Evolutionary conservation across 2,888 invertebrate genomes (phyloP), one percentile per base, ranked within the genome.

Genomic region (Melipona beecheii): DNA sequence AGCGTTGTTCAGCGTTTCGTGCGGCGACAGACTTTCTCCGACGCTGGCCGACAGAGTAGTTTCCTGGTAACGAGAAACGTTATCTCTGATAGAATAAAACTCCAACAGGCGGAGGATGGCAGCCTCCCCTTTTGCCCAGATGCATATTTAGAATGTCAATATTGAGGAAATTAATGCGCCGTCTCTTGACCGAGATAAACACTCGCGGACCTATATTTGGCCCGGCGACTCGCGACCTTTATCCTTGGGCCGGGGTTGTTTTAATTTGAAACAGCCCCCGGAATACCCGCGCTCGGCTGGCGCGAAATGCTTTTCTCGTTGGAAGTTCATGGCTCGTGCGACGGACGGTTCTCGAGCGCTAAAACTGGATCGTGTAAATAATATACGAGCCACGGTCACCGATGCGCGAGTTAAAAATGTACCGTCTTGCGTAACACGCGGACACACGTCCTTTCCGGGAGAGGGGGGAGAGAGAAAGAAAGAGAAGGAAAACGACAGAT

Each of bases 341-440:
- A 43, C 74, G 72, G 50, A 52, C 65, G 43, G 76, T 79, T 79
- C 76, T 83, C 81, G 24, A 65, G 71, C 71, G 58, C 24, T 75
- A 58, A 82, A 83, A 88, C 64, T 88, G 77, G 82, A 80, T 78
- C 78, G 83, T 62, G 72, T 84, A 85, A 85, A 86, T 82, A 84
- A 75, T 78, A 70, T 68, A 82, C 70, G 68, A 78, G 58, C 58
- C 65, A 68, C 49, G 75, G 75, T 27, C 76, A n/a, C 58, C 69
- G 27, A 27, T 52, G 56, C 58, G 56, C 49, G 52, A 56, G 75
- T 84, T 76, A 78, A 81, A 75, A 78, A 77, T 72, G 56, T 52
- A 4, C 24, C 49, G 62, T 31, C 56, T 68, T 75, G 43, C 68
- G 71, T 27, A 64, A 49, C 36, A 54, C 50, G 58, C 56, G 58